phyloP scores from a whole-genome alignment of 2,888 invertebrate species.

The Frankliniella intonsa region DNA sequence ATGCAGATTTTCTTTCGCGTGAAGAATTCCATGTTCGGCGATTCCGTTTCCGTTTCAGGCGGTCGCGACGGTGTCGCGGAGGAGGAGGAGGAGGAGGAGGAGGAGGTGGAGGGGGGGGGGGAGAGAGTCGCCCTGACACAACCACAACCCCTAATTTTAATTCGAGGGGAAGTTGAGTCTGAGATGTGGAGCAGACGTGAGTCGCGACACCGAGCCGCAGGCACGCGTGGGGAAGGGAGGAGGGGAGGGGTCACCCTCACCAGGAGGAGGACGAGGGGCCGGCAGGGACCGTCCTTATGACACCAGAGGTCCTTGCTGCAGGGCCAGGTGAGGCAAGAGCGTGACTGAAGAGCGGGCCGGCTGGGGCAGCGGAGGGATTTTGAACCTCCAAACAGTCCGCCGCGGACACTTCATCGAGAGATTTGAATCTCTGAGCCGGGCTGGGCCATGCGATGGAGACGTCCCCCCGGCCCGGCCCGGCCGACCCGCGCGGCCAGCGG shows the following conservation, averaged over 20 bases:
- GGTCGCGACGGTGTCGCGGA: too few relatives aligned
- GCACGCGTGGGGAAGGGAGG: neutral
- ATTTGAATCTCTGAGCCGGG: neutral
- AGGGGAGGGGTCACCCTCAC: neutral
- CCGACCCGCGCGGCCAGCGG: neutral
- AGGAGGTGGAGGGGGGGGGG: too few relatives aligned
- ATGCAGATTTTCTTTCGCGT: too few relatives aligned
- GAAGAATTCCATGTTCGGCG: too few relatives aligned
- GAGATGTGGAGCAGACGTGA: neutral
- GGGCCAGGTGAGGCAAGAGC: too few relatives aligned
- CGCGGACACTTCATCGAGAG: neutral
- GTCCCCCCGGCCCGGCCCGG: neutral
- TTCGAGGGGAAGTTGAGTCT: neutral
- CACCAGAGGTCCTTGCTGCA: neutral
- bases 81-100: too few relatives aligned
- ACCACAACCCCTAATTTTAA: conserved; percentile 8
- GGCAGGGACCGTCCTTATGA: neutral
- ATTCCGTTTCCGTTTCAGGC: too few relatives aligned
- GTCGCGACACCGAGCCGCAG: neutral
- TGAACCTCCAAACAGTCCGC: neutral
- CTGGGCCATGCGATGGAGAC: neutral
- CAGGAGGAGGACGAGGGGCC: neutral
- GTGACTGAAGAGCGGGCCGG: neutral
- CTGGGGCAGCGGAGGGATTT: too few relatives aligned
- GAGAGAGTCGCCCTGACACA: too few relatives aligned